Evolutionary conservation across 2,888 invertebrate species (phyloP).

Genomic region (Cheilosia pagana): DNA sequence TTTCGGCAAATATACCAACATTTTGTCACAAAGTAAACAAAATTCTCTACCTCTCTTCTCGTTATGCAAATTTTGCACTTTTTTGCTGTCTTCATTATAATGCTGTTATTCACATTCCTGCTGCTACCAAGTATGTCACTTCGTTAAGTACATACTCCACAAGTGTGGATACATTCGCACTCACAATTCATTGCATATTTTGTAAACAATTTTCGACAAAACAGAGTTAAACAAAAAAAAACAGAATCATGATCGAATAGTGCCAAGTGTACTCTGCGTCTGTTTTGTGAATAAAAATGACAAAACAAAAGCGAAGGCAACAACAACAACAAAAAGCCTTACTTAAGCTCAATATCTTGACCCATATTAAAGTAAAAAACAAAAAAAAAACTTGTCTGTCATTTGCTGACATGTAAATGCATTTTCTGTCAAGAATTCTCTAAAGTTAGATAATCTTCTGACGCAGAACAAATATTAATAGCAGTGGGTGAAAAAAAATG

Average conservation of each 20-base stretch:
- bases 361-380: slow-evolving; percentile 38
- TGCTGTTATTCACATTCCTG: slow-evolving; percentile 58
- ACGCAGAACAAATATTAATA: slow-evolving; percentile 28
- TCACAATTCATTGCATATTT: slow-evolving; percentile 58
- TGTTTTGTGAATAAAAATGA: slow-evolving; percentile 36
- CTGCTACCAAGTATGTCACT: slow-evolving; percentile 50
- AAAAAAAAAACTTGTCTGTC: slow-evolving; percentile 22
- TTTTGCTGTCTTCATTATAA: slow-evolving; percentile 23
- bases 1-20: slow-evolving; percentile 9
- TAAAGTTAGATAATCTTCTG: slow-evolving; percentile 51
- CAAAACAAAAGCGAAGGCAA: slow-evolving; percentile 44
- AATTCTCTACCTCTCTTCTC: slow-evolving; percentile 39
- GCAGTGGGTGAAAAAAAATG: not conserved
- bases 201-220: slow-evolving; percentile 48
- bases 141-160: slow-evolving; percentile 32
- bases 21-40: slow-evolving; percentile 44
- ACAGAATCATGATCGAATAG: slow-evolving; percentile 56
- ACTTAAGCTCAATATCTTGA: slow-evolving; percentile 61
- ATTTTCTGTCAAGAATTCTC: slow-evolving; percentile 7
- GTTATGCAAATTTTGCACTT: slow-evolving; percentile 54
- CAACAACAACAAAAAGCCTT: slow-evolving; percentile 39
- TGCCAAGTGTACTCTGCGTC: slow-evolving; percentile 51
- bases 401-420: slow-evolving; percentile 35
- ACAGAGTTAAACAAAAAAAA: slow-evolving; percentile 24
- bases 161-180: slow-evolving; percentile 54